phyloP scores from a whole-genome alignment of 1,140 invertebrate species.

The Ceratina calcarata region DNA sequence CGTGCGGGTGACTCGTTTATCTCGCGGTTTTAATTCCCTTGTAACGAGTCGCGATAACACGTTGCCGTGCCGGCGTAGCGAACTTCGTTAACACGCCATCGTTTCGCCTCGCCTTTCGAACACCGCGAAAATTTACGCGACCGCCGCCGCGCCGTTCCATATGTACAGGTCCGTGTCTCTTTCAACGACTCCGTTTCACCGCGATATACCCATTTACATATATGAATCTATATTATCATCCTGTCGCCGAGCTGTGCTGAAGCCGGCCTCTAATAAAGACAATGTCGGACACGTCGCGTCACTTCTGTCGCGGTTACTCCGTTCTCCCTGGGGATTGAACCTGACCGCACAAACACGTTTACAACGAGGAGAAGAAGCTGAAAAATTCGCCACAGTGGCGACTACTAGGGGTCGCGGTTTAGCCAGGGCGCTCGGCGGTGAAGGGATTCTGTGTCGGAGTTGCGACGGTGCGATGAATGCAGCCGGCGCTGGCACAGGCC shows the following conservation, averaged over 20 bases:
- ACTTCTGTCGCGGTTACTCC: too few relatives aligned
- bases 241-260: too few relatives aligned
- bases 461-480: conserved; percentile 33
- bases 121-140: not conserved
- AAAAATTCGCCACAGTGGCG: not conserved
- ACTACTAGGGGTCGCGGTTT: not conserved
- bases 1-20: conserved; percentile 46
- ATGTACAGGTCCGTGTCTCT: conserved; percentile 3
- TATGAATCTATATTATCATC: not conserved
- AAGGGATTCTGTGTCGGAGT: conserved; percentile 24
- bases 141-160: not conserved
- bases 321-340: too few relatives aligned
- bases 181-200: not conserved
- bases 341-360: not conserved
- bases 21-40: conserved; percentile 47
- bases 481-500: conserved; percentile 1
- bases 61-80: conserved; percentile 33
- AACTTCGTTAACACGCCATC: conserved; percentile 50
- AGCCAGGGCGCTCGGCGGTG: not conserved
- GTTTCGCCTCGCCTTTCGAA: conserved; percentile 32
- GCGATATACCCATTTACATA: not conserved
- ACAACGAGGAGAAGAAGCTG: not conserved
- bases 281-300: too few relatives aligned
- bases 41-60: conserved; percentile 46
- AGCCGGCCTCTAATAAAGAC: too few relatives aligned